These are phyloP conservation scores for Gastrophryne carolinensis DNA, from an alignment of 2,797 vertebrate genomes.

Conservation along the genomic window DNA sequence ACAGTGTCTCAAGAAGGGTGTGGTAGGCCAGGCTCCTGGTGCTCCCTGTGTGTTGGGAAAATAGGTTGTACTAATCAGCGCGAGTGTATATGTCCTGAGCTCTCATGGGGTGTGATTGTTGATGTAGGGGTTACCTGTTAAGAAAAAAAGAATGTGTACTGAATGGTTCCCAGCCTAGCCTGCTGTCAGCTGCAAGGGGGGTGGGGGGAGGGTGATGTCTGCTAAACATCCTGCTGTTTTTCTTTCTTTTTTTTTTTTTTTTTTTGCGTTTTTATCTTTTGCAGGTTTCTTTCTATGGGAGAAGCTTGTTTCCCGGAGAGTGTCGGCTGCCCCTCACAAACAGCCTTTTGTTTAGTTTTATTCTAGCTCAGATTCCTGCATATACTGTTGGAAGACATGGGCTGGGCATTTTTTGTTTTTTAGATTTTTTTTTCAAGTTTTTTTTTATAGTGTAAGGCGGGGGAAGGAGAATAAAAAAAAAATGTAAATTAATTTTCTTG, in stretches of 20 bases:
- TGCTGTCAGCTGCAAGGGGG: not conserved
- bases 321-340: slow-evolving; percentile 51
- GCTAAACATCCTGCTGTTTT: slow-evolving; percentile 64
- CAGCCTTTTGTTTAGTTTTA: slow-evolving; percentile 70
- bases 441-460: slow-evolving; percentile 51
- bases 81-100: slow-evolving; percentile 28
- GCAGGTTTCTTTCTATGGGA: slow-evolving; percentile 66
- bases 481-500: slow-evolving; percentile 57
- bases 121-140: slow-evolving; percentile 3
- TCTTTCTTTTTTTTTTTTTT: slow-evolving; percentile 57
- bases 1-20: slow-evolving; percentile 23
- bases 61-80: slow-evolving; percentile 16
- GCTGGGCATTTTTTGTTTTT: slow-evolving; percentile 54
- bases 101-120: slow-evolving; percentile 6
- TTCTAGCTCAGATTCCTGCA: slow-evolving; percentile 48
- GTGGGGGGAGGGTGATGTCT: slow-evolving; percentile 52
- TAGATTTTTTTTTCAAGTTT: slow-evolving; percentile 56
- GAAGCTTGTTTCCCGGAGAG: slow-evolving; percentile 56
- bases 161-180: slow-evolving; percentile 13
- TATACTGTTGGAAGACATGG: slow-evolving; percentile 51
- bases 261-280: slow-evolving; percentile 66
- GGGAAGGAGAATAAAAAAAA: slow-evolving; percentile 60
- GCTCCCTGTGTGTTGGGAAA: slow-evolving; percentile 17
- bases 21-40: slow-evolving; percentile 27
- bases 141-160: not conserved